Conservation (phyloP, 1,140 invertebrate genomes). For the Caligus rogercresseyi region DNA sequence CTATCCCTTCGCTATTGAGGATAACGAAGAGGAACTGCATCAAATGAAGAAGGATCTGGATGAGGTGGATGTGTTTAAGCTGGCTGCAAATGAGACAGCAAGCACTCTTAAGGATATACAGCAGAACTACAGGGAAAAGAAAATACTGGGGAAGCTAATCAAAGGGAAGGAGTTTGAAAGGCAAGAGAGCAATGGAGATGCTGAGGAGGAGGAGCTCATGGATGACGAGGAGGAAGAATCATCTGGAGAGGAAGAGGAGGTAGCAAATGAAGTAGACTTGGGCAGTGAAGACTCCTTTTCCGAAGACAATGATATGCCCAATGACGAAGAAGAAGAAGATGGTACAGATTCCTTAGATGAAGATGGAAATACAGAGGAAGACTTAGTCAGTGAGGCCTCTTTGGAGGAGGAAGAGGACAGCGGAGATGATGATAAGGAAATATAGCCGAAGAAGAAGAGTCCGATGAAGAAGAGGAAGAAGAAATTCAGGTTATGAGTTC, state of each 20-base stretch:
- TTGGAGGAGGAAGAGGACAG: not conserved
- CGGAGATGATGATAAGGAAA: not conserved
- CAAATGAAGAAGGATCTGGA: not conserved
- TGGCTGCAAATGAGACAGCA: not conserved
- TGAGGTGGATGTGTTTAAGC: not conserved
- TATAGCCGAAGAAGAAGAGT: not conserved
- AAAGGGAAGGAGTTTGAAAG: not conserved
- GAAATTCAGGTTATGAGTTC: not conserved
- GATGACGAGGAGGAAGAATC: conserved; percentile 3
- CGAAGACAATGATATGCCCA: too few relatives aligned
- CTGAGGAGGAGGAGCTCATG: not conserved
- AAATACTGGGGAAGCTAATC: not conserved
- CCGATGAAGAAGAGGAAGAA: not conserved
- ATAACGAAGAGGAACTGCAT: not conserved
- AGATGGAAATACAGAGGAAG: too few relatives aligned
- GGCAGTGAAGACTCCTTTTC: too few relatives aligned
- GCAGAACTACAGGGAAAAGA: not conserved
- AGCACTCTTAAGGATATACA: not conserved
- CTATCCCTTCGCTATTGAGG: conserved; percentile 38
- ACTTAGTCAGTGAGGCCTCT: too few relatives aligned
- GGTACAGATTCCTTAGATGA: too few relatives aligned
- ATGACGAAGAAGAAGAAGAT: too few relatives aligned
- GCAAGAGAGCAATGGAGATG: not conserved
- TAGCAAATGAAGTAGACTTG: conserved; percentile 5
- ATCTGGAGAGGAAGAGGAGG: not conserved